These are phyloP conservation scores for Pogonocherus hispidulus DNA, from an alignment of 2,888 invertebrate genomes.

Conservation along the genomic window DNA sequence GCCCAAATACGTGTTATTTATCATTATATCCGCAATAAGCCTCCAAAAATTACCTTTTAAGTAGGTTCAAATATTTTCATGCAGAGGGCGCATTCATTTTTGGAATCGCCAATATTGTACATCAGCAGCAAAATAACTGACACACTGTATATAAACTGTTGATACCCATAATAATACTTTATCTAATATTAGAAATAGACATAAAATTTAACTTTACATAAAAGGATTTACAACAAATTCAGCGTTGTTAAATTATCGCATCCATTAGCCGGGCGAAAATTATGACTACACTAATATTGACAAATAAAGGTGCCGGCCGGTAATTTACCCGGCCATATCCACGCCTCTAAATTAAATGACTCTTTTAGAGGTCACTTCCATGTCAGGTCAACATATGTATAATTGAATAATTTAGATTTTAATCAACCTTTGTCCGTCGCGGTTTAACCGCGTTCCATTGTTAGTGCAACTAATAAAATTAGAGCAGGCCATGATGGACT, in stretches of 20 bases:
- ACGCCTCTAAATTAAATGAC: conserved; percentile 20
- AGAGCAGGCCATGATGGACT: not conserved
- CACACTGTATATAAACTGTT: too few relatives aligned
- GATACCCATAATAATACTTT: too few relatives aligned
- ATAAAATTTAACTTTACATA: too few relatives aligned
- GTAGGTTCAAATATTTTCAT: too few relatives aligned
- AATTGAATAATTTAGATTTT: conserved; percentile 13
- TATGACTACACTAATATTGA: conserved; percentile 1
- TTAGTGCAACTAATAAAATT: not conserved
- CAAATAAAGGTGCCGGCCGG: conserved; percentile 20
- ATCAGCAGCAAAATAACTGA: too few relatives aligned
- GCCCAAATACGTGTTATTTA: too few relatives aligned
- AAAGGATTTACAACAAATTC: too few relatives aligned
- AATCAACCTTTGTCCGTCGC: conserved; percentile 11
- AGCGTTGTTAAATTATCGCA: not conserved
- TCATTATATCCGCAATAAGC: too few relatives aligned
- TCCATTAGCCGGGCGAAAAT: conserved; percentile 2
- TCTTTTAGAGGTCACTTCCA: conserved; percentile 14
- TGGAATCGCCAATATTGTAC: too few relatives aligned
- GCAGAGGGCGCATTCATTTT: too few relatives aligned
- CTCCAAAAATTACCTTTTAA: too few relatives aligned
- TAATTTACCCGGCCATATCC: conserved; percentile 1
- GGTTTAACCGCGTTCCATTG: not conserved
- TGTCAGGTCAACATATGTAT: conserved; percentile 14
- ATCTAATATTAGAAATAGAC: too few relatives aligned